A percentile compares a stretch with the other conserved stretches of the same genome.
Evolutionary conservation across 53 echinoderm and acorn worm species (phyloP).

Genomic region (Zoroaster sp.): DNA sequence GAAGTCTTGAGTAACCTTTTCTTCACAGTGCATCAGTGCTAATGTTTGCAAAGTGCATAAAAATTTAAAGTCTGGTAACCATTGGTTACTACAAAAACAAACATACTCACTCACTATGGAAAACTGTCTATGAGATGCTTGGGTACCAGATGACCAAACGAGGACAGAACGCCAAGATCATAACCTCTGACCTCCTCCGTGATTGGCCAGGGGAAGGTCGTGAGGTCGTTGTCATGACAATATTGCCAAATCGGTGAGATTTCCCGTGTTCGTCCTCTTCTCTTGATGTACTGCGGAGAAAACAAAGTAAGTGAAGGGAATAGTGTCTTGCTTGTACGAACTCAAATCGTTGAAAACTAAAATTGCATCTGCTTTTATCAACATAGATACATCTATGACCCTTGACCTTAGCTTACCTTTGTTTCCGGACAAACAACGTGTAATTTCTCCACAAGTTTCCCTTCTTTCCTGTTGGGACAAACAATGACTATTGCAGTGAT

Average conservation of each 20-base stretch:
- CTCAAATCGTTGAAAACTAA: no score
- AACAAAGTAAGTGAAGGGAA: neutral
- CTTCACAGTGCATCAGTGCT: no score
- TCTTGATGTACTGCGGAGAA: conserved; percentile 68
- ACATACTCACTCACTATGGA: conserved; percentile 80
- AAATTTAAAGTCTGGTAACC: neutral
- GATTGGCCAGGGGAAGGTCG: conserved; percentile 71
- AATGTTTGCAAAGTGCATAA: no score
- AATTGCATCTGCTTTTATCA: neutral
- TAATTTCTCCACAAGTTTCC: conserved; percentile 25
- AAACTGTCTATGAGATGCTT: conserved; percentile 68
- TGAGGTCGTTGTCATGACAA: conserved; percentile 62
- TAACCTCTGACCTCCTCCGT: conserved; percentile 57
- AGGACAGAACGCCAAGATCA: conserved; percentile 88
- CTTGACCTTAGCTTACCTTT: conserved; percentile 39
- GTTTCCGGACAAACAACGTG: conserved; percentile 52
- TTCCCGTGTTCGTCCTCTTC: conserved; percentile 56
- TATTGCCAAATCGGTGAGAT: conserved; percentile 80
- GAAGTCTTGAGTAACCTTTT: no score
- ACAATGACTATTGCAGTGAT: no score
- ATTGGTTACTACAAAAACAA: neutral
- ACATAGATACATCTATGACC: neutral
- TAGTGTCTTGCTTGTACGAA: no score
- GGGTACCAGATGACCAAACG: conserved; percentile 95
- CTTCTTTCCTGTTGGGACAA: conserved; percentile 17